These are phyloP conservation scores for Centropus bengalensis DNA, from an alignment of 2,113 vertebrate species.

Conservation along the genomic window DNA sequence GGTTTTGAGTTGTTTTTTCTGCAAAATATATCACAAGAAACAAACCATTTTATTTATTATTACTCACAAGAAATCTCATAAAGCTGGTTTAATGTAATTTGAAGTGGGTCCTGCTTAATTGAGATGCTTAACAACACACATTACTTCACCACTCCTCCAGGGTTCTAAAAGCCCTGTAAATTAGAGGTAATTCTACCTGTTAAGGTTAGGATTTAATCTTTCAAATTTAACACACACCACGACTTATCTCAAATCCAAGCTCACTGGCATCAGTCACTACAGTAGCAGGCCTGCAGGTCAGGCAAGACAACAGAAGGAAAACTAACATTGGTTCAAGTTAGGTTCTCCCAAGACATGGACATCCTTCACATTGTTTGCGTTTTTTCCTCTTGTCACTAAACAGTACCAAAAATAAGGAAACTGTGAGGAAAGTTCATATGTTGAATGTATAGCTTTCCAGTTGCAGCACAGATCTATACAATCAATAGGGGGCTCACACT, in stretches of 20 bases:
- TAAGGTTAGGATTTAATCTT: conserved; percentile 48
- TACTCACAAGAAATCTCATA: neutral
- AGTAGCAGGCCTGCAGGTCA: neutral
- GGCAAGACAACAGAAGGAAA: neutral
- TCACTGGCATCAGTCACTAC: conserved; percentile 17
- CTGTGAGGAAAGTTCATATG: neutral
- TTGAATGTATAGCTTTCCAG: conserved; percentile 9
- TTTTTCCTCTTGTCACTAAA: conserved; percentile 23
- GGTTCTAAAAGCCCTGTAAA: neutral
- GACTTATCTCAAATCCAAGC: conserved; percentile 33
- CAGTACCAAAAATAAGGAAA: neutral
- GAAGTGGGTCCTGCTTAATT: neutral
- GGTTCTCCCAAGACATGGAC: neutral
- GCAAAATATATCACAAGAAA: neutral
- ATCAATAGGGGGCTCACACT: neutral
- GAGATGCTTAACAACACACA: neutral
- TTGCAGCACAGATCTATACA: neutral
- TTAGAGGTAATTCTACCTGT: conserved; percentile 34
- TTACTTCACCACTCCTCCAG: neutral
- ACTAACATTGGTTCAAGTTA: conserved; percentile 15
- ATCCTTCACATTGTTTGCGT: conserved; percentile 38
- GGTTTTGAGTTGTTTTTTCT: neutral
- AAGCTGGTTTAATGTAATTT: neutral
- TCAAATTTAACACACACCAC: conserved; percentile 41
- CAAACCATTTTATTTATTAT: neutral